Evolutionary conservation across 2,797 vertebrate genomes (phyloP).

Genomic region (Hoplostethus atlanticus): DNA sequence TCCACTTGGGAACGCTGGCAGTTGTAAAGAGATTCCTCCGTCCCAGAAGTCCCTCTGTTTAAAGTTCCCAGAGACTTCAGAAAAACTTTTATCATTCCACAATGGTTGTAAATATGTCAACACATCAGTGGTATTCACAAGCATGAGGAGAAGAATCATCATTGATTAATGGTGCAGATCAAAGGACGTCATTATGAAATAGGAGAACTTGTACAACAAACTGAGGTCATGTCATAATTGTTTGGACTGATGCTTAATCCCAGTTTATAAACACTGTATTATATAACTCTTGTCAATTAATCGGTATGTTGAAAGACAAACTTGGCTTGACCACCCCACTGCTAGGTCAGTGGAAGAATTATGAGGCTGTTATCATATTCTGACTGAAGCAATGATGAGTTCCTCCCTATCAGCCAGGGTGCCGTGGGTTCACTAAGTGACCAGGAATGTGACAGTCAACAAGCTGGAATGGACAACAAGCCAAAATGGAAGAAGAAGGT

Average conservation of each 20-base stretch:
- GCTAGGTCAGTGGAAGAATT: too few species aligned
- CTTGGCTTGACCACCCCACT: too few species aligned
- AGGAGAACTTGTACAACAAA: not conserved
- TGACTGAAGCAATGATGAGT: constrained; percentile 5
- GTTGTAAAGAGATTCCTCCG: constrained; percentile 11
- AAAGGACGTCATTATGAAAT: constrained; percentile 27
- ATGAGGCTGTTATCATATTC: not conserved
- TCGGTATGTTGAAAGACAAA: constrained; percentile 1
- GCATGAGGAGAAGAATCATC: constrained; percentile 23
- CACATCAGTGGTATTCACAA: constrained; percentile 25
- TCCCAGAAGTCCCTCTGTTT: constrained; percentile 21
- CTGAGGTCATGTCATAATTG: constrained; percentile 24
- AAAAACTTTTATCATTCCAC: constrained; percentile 15
- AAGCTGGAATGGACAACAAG: too few species aligned
- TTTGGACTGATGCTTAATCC: constrained; percentile 5
- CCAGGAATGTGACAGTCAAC: too few species aligned
- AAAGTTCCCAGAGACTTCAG: constrained; percentile 32
- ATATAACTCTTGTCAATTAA: not conserved
- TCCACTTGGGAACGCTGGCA: constrained; percentile 32
- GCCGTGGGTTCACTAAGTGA: not conserved
- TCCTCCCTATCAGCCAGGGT: not conserved
- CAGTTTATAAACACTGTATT: constrained; percentile 35
- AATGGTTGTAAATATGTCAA: constrained; percentile 59
- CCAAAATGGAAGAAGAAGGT: too few species aligned
- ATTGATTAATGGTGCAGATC: constrained; percentile 10